A percentile compares a stretch with the other conserved stretches of the same genome.
Evolutionary conservation across 2,113 vertebrate species (phyloP).

Genomic region (Cryptotis parvus): DNA sequence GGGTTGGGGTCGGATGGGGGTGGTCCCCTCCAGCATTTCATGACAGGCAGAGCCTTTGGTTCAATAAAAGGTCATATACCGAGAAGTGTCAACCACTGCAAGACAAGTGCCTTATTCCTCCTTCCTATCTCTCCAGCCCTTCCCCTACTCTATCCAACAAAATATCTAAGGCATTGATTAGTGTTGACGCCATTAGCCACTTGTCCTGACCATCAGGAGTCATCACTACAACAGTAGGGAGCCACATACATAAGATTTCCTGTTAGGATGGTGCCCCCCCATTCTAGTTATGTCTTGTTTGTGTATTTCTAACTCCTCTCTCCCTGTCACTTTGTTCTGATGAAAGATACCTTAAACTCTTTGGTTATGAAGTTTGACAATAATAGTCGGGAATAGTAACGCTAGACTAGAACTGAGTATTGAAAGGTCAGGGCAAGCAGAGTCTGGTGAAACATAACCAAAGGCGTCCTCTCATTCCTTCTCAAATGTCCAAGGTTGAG

Average conservation of each 20-base stretch:
- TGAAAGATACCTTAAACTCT: neutral
- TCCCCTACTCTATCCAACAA: neutral
- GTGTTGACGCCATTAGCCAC: neutral
- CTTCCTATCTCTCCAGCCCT: too few relatives aligned
- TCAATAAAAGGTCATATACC: too few relatives aligned
- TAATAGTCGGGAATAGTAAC: too few relatives aligned
- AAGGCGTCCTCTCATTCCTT: neutral
- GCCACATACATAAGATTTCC: neutral
- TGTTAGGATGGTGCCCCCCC: neutral
- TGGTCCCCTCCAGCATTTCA: too few relatives aligned
- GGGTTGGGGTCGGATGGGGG: too few relatives aligned
- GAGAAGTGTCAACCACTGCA: too few relatives aligned
- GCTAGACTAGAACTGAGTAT: too few relatives aligned
- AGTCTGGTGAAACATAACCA: neutral
- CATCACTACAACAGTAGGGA: neutral
- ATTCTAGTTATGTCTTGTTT: neutral
- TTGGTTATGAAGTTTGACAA: too few relatives aligned
- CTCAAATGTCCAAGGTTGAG: neutral
- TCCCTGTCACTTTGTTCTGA: neutral
- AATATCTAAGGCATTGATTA: neutral
- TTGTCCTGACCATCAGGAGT: neutral
- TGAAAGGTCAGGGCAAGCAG: too few relatives aligned
- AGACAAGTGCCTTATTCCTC: too few relatives aligned
- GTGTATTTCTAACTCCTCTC: neutral
- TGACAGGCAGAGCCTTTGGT: too few relatives aligned